Conservation (phyloP, 2,113 vertebrate species). For the Anas platyrhynchos region DNA sequence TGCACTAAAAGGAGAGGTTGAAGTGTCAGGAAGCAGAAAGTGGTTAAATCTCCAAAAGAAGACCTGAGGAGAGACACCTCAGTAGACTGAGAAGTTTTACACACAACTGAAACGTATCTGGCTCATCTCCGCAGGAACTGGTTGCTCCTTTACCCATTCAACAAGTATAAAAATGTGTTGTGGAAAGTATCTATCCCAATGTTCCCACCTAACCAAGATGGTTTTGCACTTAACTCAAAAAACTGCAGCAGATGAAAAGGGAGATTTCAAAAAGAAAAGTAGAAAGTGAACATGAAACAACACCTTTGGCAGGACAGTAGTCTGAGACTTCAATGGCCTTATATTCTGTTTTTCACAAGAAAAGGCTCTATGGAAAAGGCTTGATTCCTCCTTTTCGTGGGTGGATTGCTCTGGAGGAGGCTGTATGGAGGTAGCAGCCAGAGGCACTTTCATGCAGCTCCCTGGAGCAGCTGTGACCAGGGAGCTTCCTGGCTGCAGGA, state of each 20-base stretch:
- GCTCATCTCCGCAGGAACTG: background rate
- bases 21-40: background rate
- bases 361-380: background rate
- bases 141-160: background rate
- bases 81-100: background rate
- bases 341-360: background rate
- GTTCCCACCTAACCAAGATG: background rate
- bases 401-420: background rate
- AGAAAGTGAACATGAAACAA: background rate
- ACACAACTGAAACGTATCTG: background rate
- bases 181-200: background rate
- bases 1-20: background rate
- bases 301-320: background rate
- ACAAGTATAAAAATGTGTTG: background rate
- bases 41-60: background rate
- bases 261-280: constrained; percentile 1
- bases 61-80: background rate
- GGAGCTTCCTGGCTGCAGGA: background rate
- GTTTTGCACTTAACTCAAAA: background rate
- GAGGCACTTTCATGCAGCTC: background rate
- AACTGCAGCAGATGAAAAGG: constrained; percentile 1
- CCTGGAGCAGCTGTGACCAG: background rate
- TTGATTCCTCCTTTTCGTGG: background rate
- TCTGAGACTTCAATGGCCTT: background rate
- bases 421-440: background rate